Conservation (phyloP, 2,888 invertebrate genomes). For the Prosopocoilus inquinatus region DNA sequence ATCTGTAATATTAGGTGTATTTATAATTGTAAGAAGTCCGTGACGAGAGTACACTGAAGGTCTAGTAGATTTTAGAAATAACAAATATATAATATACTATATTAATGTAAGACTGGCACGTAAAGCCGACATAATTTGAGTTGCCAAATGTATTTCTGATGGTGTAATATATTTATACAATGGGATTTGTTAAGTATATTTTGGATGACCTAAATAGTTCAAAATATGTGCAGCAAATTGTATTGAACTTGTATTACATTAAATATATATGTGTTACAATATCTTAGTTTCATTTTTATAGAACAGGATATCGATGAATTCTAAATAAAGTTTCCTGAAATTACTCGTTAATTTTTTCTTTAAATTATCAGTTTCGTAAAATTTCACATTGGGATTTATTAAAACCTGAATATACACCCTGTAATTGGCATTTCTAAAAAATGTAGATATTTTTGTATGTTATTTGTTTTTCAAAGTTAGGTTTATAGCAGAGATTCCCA, state of each 20-base stretch:
- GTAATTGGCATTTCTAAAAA: no score
- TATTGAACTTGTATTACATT: constrained; percentile 41
- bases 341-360: no score
- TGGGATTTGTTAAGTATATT: constrained; percentile 43
- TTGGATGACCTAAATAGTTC: constrained; percentile 30
- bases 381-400: no score
- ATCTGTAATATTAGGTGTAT: no score
- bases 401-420: no score
- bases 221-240: constrained; percentile 43
- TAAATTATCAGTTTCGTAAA: no score
- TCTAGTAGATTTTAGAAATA: no score
- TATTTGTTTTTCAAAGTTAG: no score
- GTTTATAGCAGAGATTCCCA: no score
- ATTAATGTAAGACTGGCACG: constrained; percentile 15
- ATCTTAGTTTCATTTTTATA: not conserved
- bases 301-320: no score
- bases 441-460: no score
- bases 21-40: constrained; percentile 5
- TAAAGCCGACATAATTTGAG: constrained; percentile 1
- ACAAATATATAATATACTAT: not conserved
- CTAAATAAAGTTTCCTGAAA: no score
- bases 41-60: not conserved
- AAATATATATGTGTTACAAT: constrained; percentile 48
- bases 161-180: constrained; percentile 37
- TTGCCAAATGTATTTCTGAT: constrained; percentile 9